These are phyloP conservation scores for Notolabrus celidotus DNA, from an alignment of 2,797 vertebrate species.

Conservation along the genomic window DNA sequence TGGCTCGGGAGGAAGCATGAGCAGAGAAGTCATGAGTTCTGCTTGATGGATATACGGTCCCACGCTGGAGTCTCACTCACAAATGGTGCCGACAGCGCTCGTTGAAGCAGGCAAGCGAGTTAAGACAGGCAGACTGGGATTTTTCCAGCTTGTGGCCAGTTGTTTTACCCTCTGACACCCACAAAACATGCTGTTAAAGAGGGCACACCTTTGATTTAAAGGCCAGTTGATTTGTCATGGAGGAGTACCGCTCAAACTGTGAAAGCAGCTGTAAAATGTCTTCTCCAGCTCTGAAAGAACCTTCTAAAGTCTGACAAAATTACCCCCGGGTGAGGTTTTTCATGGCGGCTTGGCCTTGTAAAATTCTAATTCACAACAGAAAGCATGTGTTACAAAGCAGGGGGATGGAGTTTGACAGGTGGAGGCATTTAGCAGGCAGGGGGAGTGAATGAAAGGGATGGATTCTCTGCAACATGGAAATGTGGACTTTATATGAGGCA, in stretches of 20 bases:
- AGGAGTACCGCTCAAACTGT: background rate
- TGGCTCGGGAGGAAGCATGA: background rate
- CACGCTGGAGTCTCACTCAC: constrained; percentile 9
- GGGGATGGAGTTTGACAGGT: background rate
- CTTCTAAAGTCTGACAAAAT: constrained; percentile 1
- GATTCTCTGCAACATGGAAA: background rate
- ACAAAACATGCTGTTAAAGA: constrained; percentile 1
- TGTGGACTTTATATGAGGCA: too few relatives aligned
- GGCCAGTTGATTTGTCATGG: constrained; percentile 8
- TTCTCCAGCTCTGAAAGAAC: background rate
- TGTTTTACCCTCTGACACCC: constrained; percentile 10
- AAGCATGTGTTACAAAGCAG: background rate
- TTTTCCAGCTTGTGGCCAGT: constrained; percentile 9
- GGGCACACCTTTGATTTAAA: constrained; percentile 12
- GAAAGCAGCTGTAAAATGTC: constrained; percentile 3
- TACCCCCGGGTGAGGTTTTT: background rate
- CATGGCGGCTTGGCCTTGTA: background rate
- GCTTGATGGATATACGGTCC: constrained; percentile 1
- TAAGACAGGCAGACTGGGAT: background rate
- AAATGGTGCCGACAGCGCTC: too few relatives aligned
- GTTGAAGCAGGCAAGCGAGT: constrained; percentile 5
- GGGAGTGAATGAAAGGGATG: background rate
- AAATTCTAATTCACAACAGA: background rate
- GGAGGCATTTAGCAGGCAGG: background rate
- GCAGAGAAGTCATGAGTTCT: background rate